phyloP scores from a whole-genome alignment of 1,140 invertebrate species.

The Penaeus vannamei region DNA sequence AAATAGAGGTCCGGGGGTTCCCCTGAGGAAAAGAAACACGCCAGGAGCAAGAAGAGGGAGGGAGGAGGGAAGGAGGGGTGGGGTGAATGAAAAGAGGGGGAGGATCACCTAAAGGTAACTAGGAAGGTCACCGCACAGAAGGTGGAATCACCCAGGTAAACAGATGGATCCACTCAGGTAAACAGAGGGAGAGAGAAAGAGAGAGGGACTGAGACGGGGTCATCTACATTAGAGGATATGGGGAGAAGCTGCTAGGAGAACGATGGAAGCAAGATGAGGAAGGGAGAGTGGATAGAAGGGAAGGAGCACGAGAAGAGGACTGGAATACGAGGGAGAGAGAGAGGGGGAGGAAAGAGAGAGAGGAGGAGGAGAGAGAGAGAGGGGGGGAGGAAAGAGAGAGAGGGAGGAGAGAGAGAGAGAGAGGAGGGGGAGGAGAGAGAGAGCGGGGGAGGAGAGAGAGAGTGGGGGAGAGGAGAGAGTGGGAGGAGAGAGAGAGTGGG shows the following conservation, averaged over 20 bases:
- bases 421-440: background rate
- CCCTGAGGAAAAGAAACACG: background rate
- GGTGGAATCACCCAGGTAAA: no score
- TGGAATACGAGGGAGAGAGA: background rate
- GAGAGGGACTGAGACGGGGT: no score
- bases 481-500: background rate
- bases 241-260: no score
- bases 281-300: background rate
- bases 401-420: background rate
- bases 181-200: no score
- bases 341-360: background rate
- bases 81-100: no score
- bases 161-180: no score
- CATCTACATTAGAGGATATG: no score
- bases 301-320: background rate
- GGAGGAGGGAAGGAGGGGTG: background rate
- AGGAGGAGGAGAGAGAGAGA: background rate
- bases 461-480: conserved; percentile 1
- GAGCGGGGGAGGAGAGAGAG: background rate
- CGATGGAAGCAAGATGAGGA: background rate
- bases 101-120: no score
- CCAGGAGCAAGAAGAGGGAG: background rate
- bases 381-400: background rate
- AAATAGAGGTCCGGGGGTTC: no score
- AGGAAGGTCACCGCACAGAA: no score